These are phyloP conservation scores for Romanogobio albipinnatus DNA, from an alignment of 2,113 vertebrate species.

Conservation along the genomic window DNA sequence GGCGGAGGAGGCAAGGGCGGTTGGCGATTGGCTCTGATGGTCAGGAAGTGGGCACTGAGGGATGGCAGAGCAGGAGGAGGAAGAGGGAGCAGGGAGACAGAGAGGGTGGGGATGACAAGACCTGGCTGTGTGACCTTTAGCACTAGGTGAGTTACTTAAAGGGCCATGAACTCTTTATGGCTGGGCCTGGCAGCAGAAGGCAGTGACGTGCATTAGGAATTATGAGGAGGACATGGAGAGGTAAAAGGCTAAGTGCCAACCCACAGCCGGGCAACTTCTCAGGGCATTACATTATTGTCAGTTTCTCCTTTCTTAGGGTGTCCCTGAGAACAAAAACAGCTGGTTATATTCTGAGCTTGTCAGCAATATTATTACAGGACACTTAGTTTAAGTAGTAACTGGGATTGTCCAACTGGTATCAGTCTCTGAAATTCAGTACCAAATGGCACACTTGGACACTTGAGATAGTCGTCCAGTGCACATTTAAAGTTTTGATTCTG, in stretches of 20 bases:
- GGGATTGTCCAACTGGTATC: background rate
- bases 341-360: background rate
- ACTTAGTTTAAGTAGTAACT: background rate
- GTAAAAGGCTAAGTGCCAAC: constrained; percentile 58
- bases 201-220: constrained; percentile 59
- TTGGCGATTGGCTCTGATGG: constrained; percentile 90
- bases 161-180: constrained; percentile 71
- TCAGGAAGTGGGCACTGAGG: constrained; percentile 90
- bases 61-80: constrained; percentile 65
- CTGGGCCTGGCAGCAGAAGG: constrained; percentile 71
- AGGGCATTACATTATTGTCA: background rate
- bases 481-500: background rate
- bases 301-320: background rate
- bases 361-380: background rate
- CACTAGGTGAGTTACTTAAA: constrained; percentile 74
- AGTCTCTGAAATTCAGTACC: background rate
- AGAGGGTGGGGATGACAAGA: constrained; percentile 74
- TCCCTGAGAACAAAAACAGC: background rate
- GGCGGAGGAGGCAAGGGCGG: constrained; percentile 86
- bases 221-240: constrained; percentile 70
- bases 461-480: background rate
- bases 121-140: constrained; percentile 78
- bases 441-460: background rate
- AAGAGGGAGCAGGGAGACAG: constrained; percentile 53
- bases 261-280: constrained; percentile 47